phyloP scores from a whole-genome alignment of 2,113 vertebrate species.

The Oreotrochilus melanogaster region DNA sequence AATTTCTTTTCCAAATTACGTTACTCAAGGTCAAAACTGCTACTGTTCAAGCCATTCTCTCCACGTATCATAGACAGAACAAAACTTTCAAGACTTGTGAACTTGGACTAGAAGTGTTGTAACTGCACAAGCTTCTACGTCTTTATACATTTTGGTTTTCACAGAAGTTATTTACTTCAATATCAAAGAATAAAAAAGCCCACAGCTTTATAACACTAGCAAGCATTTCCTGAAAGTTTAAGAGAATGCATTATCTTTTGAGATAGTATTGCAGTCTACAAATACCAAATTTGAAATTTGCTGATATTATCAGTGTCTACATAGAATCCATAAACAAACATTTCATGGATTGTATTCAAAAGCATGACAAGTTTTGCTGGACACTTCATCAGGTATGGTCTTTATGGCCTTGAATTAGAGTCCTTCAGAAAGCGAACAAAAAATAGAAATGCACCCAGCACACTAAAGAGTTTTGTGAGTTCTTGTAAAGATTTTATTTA shows the following conservation, averaged over 20 bases:
- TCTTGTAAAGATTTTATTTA: neutral
- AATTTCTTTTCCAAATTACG: conserved; percentile 60
- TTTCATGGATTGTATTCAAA: neutral
- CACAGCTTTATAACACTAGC: neutral
- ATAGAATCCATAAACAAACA: neutral
- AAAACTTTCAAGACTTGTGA: neutral
- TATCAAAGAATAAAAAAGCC: neutral
- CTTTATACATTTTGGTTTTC: neutral
- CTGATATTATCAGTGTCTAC: neutral
- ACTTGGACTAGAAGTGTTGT: neutral
- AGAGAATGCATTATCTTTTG: neutral
- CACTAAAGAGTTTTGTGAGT: neutral
- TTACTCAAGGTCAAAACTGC: conserved; percentile 57
- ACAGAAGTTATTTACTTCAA: neutral
- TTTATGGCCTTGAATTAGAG: neutral
- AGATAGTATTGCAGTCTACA: neutral
- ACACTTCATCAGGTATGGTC: neutral
- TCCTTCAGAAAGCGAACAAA: neutral
- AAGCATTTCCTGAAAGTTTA: neutral
- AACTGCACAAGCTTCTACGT: neutral
- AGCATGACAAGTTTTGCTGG: neutral
- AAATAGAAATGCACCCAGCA: neutral
- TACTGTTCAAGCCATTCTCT: neutral
- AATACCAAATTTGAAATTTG: neutral
- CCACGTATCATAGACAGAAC: neutral